These are phyloP conservation scores for Tachystola acroxantha DNA, from an alignment of 2,888 invertebrate genomes.

Conservation along the genomic window DNA sequence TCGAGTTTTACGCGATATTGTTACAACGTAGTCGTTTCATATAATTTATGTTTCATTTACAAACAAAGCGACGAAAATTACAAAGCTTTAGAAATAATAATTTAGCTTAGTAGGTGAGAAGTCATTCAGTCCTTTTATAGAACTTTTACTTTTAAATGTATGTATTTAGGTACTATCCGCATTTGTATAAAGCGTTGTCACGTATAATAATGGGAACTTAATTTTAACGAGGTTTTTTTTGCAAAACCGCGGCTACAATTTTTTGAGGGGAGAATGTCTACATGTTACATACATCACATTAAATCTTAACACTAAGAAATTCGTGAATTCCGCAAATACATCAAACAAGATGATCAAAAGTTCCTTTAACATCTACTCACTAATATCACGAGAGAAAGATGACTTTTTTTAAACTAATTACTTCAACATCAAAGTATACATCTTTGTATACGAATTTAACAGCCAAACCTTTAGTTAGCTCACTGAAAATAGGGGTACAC, in stretches of 20 bases:
- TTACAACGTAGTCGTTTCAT: no score
- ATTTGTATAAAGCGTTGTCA: no score
- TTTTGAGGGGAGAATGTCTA: conserved; percentile 1
- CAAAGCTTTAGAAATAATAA: conserved; percentile 15
- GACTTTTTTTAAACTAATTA: conserved; percentile 32
- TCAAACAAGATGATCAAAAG: conserved; percentile 34
- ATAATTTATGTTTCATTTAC: no score
- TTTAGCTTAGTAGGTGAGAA: conserved; percentile 2
- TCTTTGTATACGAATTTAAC: conserved; percentile 16
- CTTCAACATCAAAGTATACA: conserved; percentile 17
- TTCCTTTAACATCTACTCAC: conserved; percentile 49
- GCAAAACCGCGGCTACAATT: no score
- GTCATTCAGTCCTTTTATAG: conserved; percentile 1
- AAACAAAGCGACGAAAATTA: no score
- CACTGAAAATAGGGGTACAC: no score
- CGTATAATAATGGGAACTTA: no score
- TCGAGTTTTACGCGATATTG: no score
- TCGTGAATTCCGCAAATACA: conserved; percentile 52
- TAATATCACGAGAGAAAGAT: conserved; percentile 66
- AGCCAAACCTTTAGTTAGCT: conserved; percentile 16
- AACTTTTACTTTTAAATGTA: no score
- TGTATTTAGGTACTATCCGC: no score
- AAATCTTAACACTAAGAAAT: conserved; percentile 65
- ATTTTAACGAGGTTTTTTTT: no score
- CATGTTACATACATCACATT: conserved; percentile 34